Conservation (phyloP, 2,113 vertebrate species). For the Hoplias malabaricus region DNA sequence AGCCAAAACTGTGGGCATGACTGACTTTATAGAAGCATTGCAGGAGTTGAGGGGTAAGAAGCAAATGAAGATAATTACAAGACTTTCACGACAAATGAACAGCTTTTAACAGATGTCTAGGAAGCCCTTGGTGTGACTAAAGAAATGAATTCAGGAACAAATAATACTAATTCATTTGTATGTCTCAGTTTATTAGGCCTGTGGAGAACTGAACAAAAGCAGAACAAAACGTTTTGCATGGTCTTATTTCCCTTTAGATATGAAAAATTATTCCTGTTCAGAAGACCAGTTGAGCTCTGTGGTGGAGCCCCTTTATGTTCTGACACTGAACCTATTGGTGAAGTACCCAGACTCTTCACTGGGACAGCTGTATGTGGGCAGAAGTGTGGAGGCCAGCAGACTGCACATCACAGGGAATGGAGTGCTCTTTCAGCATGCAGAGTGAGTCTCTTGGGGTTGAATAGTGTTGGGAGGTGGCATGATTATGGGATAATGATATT, state of each 20-base stretch:
- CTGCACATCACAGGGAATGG: constrained; percentile 65
- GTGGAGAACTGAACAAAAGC: neutral
- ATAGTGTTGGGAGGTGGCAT: neutral
- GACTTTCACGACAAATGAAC: too few relatives aligned
- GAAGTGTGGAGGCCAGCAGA: too few relatives aligned
- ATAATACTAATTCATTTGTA: neutral
- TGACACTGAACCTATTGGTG: constrained; percentile 71
- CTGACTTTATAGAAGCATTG: constrained; percentile 64
- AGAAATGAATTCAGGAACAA: too few relatives aligned
- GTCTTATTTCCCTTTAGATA: neutral
- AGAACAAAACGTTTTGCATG: neutral
- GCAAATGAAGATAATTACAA: neutral
- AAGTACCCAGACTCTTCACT: constrained; percentile 68
- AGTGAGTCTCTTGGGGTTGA: constrained; percentile 49
- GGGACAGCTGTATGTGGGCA: constrained; percentile 69
- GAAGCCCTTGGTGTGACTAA: too few relatives aligned
- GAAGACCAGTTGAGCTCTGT: neutral
- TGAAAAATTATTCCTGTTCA: neutral
- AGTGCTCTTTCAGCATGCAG: constrained; percentile 70
- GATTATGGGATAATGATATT: too few relatives aligned
- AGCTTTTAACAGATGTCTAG: too few relatives aligned
- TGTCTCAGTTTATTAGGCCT: neutral
- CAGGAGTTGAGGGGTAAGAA: constrained; percentile 58
- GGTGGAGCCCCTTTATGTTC: constrained; percentile 53
- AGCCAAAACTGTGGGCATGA: constrained; percentile 66